Percentiles rank a stretch among this genome's conserved stretches.
phyloP scores from a whole-genome alignment of 2,888 invertebrate genomes.

The Sphaeridia pumilis region DNA sequence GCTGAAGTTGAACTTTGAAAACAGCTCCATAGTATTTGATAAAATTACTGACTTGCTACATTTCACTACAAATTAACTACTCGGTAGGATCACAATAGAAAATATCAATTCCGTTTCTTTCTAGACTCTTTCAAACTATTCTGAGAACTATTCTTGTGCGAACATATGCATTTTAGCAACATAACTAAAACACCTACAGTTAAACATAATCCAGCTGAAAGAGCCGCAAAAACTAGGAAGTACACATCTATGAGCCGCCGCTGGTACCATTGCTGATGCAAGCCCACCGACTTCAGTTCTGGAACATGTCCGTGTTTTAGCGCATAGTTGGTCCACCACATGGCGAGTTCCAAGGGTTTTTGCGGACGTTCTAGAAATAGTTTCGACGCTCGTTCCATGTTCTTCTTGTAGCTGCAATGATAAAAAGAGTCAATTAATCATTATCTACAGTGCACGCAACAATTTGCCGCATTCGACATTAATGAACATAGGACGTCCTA shows the following conservation, averaged over 20 bases:
- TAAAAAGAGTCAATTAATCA: neutral
- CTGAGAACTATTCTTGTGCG: too few relatives aligned
- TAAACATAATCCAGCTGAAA: too few relatives aligned
- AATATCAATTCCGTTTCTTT: too few relatives aligned
- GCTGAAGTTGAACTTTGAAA: too few relatives aligned
- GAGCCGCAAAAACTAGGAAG: neutral
- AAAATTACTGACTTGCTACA: too few relatives aligned
- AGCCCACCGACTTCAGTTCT: neutral
- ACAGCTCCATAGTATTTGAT: too few relatives aligned
- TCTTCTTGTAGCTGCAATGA: slow-evolving; percentile 1
- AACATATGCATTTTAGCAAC: too few relatives aligned
- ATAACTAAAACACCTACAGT: too few relatives aligned
- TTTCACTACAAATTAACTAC: too few relatives aligned
- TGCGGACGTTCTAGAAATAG: neutral
- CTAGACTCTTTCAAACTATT: too few relatives aligned
- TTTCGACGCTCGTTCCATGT: neutral
- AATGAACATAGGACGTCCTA: neutral
- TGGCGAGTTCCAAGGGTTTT: neutral
- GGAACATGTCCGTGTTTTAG: slow-evolving; percentile 1
- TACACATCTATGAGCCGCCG: neutral
- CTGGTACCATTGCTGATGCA: neutral
- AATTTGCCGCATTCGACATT: neutral
- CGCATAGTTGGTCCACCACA: slow-evolving; percentile 3
- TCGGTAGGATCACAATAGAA: too few relatives aligned
- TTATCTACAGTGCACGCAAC: neutral